A percentile compares a stretch with the other conserved stretches of the same genome.
Conservation (phyloP, 64 coral and sea anemone genomes). For the Montipora capricornis region DNA sequence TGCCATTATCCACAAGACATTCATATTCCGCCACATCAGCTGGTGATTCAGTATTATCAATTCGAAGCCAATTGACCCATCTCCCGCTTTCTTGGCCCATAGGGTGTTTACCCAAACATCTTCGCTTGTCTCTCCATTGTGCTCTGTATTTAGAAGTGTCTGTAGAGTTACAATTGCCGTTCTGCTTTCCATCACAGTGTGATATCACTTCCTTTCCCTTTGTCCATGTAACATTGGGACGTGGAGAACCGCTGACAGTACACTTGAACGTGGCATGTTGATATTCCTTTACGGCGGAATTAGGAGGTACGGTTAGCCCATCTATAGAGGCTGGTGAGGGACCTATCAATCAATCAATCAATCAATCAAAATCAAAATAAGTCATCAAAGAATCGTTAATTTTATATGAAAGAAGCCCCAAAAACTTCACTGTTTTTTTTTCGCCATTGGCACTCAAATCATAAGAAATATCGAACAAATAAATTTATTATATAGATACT, state of each 20-base stretch:
- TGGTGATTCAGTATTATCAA: not conserved
- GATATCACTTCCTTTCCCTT: not conserved
- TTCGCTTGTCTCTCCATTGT: not conserved
- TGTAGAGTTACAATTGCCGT: not conserved
- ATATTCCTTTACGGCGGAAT: not conserved
- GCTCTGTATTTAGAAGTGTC: not conserved
- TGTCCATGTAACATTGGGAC: not conserved
- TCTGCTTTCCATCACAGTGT: not conserved
- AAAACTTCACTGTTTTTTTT: too few species aligned
- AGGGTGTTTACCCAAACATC: not conserved
- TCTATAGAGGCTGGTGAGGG: slow-evolving; percentile 17
- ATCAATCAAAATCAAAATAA: too few species aligned
- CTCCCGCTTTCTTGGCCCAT: not conserved
- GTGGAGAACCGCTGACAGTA: slow-evolving; percentile 20
- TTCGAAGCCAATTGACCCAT: not conserved
- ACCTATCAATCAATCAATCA: not conserved
- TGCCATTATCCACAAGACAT: slow-evolving; percentile 13
- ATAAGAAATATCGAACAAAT: too few species aligned
- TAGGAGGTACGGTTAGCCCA: not conserved
- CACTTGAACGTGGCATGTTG: not conserved
- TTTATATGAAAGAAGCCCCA: too few species aligned
- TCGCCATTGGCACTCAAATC: too few species aligned
- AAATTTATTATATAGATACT: too few species aligned
- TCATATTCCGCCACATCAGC: slow-evolving; percentile 12
- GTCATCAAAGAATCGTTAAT: too few species aligned